Evolutionary conservation across 2,888 invertebrate species (phyloP), one percentile per base, ranked within the genome.

Genomic region (Drosophila nr. perissopoda): DNA sequence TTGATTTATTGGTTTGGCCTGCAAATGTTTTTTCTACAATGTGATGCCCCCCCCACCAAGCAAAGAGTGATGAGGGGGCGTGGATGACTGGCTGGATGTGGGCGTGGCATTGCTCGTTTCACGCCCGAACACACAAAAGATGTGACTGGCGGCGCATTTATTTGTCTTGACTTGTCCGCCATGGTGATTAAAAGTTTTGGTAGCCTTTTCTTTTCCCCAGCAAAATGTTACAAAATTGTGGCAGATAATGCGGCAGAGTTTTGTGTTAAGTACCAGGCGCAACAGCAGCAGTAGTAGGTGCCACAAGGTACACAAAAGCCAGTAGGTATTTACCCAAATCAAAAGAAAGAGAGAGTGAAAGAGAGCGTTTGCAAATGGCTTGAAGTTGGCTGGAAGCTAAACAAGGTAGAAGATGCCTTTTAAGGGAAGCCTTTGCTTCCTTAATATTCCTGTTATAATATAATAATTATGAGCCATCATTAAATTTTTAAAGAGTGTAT

Each of bases 151-250:
- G 69, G 78, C 74, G 65, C 74, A 74, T 88, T 78, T 74, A 89
- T 89, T 85, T 87, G 85, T 72, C 84, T 79, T 68, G 89, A 72
- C 88, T 82, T 89, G 88, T 89, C 85, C 81, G 79, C 78, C 67
- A 62, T 78, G 90, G 85, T 86, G 85, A 86, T 86, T 86, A 86
- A 86, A 86, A 88, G 53, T 82, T 87, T 81, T 25, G 67, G 58
- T 63, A 38, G 62, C 54, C 58, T 42, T 56, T 59, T 56, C 52
- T 18, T 11, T 10, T 18, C 18, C 18, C 5, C 27, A 31, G 11
- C 27, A 21, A 36, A 51, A 69, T 61, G 49, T 57, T 51, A 21
- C n/a, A 64, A 67, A 77, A 58, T 71, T 74, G 53, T 36, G 56
- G 27, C 63, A 54, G 49, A 51, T 78, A 64, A 70, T 65, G 62